A percentile compares a stretch with the other conserved stretches of the same genome.
phyloP scores from a whole-genome alignment of 2,888 invertebrate genomes.

The Cryptophagus acutangulus region DNA sequence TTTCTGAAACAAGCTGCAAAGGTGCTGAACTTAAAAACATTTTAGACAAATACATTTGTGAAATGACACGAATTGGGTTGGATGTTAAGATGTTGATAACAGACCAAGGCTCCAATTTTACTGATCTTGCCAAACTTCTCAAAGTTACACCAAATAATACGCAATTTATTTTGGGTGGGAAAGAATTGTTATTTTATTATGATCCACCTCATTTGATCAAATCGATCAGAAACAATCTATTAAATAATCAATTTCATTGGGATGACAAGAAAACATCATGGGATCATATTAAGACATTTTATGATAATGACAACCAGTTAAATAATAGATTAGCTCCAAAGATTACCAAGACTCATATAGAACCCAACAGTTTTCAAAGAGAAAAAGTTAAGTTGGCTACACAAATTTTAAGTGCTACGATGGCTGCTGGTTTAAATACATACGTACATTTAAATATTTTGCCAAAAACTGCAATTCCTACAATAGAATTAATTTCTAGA shows the following conservation, averaged over 20 bases:
- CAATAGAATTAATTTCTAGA: slow-evolving; percentile 20
- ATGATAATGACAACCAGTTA: slow-evolving; percentile 14
- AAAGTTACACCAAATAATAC: slow-evolving; percentile 11
- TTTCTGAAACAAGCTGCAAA: slow-evolving; percentile 8
- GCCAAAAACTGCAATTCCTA: slow-evolving; percentile 16
- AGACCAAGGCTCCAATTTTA: slow-evolving; percentile 16
- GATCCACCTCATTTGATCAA: too few species aligned
- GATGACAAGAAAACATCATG: slow-evolving; percentile 17
- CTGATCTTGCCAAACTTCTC: slow-evolving; percentile 10
- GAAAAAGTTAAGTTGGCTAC: slow-evolving; percentile 25
- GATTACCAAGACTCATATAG: slow-evolving; percentile 22
- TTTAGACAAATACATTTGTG: not conserved
- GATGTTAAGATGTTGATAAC: slow-evolving; percentile 10
- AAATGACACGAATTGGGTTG: slow-evolving; percentile 3
- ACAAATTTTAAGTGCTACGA: slow-evolving; percentile 25
- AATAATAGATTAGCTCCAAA: slow-evolving; percentile 21
- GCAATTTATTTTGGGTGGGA: slow-evolving; percentile 6
- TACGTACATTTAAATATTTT: slow-evolving; percentile 21
- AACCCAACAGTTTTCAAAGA: slow-evolving; percentile 24
- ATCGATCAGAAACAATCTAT: slow-evolving; percentile 23
- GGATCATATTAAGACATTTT: slow-evolving; percentile 20
- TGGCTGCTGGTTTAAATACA: slow-evolving; percentile 22
- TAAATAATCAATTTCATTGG: slow-evolving; percentile 16
- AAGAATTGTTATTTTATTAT: slow-evolving; percentile 8
- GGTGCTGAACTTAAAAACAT: slow-evolving; percentile 4